phyloP scores from a whole-genome alignment of 2,888 invertebrate species.

The Lymantria dispar region DNA sequence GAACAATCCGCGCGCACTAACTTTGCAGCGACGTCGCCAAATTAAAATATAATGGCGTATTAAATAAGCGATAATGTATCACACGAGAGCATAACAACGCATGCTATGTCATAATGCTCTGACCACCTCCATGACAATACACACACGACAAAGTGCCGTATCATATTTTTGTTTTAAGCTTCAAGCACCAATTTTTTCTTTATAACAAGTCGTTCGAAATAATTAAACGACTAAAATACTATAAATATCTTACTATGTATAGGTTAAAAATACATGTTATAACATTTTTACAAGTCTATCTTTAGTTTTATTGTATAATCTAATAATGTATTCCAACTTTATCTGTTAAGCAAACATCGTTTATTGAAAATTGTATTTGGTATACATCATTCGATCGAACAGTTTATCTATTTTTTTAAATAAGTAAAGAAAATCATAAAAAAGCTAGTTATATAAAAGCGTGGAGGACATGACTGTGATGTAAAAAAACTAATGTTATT shows the following conservation, averaged over 20 bases:
- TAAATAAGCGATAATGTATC: slow-evolving; percentile 48
- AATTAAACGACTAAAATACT: slow-evolving; percentile 82
- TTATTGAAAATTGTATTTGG: slow-evolving; percentile 25
- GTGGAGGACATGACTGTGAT: slow-evolving; percentile 37
- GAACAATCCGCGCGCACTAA: slow-evolving; percentile 25
- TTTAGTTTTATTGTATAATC: slow-evolving; percentile 59
- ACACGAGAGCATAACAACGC: slow-evolving; percentile 75
- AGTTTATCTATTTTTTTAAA: slow-evolving; percentile 41
- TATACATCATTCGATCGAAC: slow-evolving; percentile 52
- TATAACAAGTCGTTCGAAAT: slow-evolving; percentile 83
- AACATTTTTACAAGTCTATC: slow-evolving; percentile 82
- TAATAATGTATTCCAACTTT: slow-evolving; percentile 52
- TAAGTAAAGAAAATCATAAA: slow-evolving; percentile 53
- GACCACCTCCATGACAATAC: slow-evolving; percentile 72
- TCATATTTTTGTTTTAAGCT: slow-evolving; percentile 78
- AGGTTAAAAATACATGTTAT: slow-evolving; percentile 82
- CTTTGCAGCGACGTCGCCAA: slow-evolving; percentile 34
- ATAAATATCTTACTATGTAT: slow-evolving; percentile 83
- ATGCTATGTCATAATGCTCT: slow-evolving; percentile 80
- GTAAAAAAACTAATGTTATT: slow-evolving; percentile 52
- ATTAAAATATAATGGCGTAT: slow-evolving; percentile 8
- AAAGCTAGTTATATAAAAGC: slow-evolving; percentile 53
- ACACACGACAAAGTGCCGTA: slow-evolving; percentile 66
- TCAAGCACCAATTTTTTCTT: slow-evolving; percentile 83
- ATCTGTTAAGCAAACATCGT: slow-evolving; percentile 7